Conservation (phyloP, 2,888 invertebrate species). For the Troides oblongomaculatus region DNA sequence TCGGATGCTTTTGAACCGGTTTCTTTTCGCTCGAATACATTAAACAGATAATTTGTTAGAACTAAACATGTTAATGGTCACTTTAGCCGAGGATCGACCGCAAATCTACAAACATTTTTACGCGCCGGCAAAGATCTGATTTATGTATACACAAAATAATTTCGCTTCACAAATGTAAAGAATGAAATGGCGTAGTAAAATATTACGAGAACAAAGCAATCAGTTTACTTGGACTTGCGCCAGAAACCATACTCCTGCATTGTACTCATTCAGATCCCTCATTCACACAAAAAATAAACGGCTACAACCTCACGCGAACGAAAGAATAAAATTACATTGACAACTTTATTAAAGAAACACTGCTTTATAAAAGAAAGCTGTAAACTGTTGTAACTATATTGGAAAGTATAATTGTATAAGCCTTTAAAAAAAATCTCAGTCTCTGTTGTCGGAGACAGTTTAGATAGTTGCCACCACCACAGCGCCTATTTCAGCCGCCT, state of each 20-base stretch:
- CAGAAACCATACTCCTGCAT: constrained; percentile 40
- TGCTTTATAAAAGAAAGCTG: not conserved
- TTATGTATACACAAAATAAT: constrained; percentile 52
- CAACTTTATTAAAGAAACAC: not conserved
- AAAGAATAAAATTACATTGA: constrained; percentile 18
- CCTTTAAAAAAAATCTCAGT: too few species aligned
- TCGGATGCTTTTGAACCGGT: not conserved
- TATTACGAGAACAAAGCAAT: constrained; percentile 61
- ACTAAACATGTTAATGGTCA: constrained; percentile 14
- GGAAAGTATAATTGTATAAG: too few species aligned
- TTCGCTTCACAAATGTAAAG: constrained; percentile 41
- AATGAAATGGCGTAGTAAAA: constrained; percentile 32
- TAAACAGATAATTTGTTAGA: not conserved
- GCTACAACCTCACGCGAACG: constrained; percentile 12
- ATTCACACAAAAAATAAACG: constrained; percentile 46
- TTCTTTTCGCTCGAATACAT: not conserved
- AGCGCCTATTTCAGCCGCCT: too few species aligned
- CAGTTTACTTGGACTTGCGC: constrained; percentile 51
- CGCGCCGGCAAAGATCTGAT: constrained; percentile 42
- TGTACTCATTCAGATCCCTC: constrained; percentile 53
- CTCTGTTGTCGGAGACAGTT: too few species aligned
- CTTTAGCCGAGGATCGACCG: constrained; percentile 21
- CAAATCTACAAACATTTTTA: constrained; percentile 36
- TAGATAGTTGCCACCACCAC: too few species aligned
- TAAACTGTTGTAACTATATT: too few species aligned